Base-by-base conservation (phyloP, 2,797 vertebrate genomes). In the Brotula barbata region DNA sequence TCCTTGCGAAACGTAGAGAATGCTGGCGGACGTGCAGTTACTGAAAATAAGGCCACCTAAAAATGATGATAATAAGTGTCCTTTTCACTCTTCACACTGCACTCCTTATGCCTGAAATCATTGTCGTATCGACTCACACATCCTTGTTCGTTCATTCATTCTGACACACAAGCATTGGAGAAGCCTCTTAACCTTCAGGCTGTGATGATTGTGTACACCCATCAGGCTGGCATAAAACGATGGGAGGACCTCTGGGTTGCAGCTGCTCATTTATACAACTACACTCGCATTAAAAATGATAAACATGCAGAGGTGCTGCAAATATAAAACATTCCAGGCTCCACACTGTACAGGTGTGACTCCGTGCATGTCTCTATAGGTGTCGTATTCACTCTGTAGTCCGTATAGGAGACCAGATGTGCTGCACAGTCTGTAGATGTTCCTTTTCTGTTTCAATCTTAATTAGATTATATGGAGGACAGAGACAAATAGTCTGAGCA, bases 401-500 rank as follows among this genome's bases (percentile, higher is more conserved):
- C 39, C 14, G 3, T 1, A 13, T 6, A 12, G 50, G 10, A 56
- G 3, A 7, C 16, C 7, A 11, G 31, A 50, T n/a, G n/a, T 25
- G 14, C 19, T 37, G 13, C 3, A 22, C 37, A 28, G 5, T 5
- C 44, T 46, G 49, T 41, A 45, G 31, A 36, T 3, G 19, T 13
- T 49, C 28, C 46, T 42, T 63, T 65, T 61, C 59, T 49, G 22
- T 47, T 71, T 54, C 54, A 47, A 64, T 82, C 70, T 69, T 74
- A 78, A 66, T 69, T 64, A 55, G 63, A 74, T 71, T 68, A 33
- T 65, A 58, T 1, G 41, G 23, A 74, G 47, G 53, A 68, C 22
- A 19, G 25, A 71, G 75, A 74, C 53, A 68, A 64, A 78, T 44
- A 46, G 64, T 31, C 47, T 2, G 15, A n/a, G 41, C 51, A n/a